phyloP scores from a whole-genome alignment of 1,140 invertebrate species.

The Pygmarrhopalites habei region DNA sequence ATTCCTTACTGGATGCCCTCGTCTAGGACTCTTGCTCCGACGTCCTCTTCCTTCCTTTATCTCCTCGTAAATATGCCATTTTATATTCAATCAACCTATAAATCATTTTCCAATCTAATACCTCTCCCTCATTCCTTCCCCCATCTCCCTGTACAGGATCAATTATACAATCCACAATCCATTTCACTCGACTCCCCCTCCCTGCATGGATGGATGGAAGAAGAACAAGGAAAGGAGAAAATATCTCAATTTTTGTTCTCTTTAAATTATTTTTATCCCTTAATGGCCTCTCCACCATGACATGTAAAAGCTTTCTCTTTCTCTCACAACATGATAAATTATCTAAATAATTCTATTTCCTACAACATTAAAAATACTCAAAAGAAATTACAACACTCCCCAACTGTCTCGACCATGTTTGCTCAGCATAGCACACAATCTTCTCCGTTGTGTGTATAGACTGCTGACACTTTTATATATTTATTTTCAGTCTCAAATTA shows the following conservation, averaged over 20 bases:
- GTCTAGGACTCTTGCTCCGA: not conserved
- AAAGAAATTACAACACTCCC: no score
- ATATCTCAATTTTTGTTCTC: not conserved
- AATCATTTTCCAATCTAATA: constrained; percentile 25
- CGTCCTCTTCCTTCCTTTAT: constrained; percentile 17
- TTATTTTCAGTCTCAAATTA: no score
- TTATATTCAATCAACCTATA: constrained; percentile 30
- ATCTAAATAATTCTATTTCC: not conserved
- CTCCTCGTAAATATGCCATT: constrained; percentile 29
- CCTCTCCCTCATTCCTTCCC: constrained; percentile 12
- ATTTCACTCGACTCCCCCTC: no score
- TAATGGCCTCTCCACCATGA: not conserved
- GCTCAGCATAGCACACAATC: no score
- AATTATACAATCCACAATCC: constrained; percentile 4
- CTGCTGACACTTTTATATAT: no score
- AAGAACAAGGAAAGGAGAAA: not conserved
- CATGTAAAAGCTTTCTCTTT: not conserved
- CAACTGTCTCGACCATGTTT: no score
- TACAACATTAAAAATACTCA: not conserved
- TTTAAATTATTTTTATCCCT: not conserved
- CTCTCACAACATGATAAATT: not conserved
- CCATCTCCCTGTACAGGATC: constrained; percentile 1
- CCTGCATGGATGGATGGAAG: not conserved
- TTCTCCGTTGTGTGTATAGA: no score
- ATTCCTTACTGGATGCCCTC: constrained; percentile 8